Conservation (phyloP, 1,140 invertebrate genomes). For the Hylaeus volcanicus region DNA sequence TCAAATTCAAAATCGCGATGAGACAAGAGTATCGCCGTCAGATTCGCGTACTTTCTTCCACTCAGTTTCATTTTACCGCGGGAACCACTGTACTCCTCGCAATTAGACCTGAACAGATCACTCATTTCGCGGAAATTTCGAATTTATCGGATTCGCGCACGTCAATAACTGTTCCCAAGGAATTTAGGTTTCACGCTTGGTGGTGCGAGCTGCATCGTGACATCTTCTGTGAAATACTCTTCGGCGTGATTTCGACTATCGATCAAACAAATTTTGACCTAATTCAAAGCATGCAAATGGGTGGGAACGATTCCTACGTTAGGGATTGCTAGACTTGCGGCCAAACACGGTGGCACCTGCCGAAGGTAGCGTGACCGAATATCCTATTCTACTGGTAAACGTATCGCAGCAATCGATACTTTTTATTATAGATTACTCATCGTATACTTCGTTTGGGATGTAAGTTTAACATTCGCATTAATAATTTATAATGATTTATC, state of each 20-base stretch:
- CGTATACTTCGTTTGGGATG: too few relatives aligned
- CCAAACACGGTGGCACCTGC: too few relatives aligned
- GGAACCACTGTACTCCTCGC: background rate
- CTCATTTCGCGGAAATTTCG: slow-evolving; percentile 42
- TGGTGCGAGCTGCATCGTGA: slow-evolving; percentile 1
- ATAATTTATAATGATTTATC: too few relatives aligned
- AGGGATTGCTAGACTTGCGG: background rate
- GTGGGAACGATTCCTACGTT: background rate
- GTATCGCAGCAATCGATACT: too few relatives aligned
- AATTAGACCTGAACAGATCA: slow-evolving; percentile 9
- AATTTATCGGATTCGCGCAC: background rate
- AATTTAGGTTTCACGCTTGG: slow-evolving; percentile 14
- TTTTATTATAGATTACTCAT: too few relatives aligned
- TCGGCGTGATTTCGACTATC: slow-evolving; percentile 38
- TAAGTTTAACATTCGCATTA: too few relatives aligned
- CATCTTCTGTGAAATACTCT: background rate
- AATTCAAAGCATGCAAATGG: background rate
- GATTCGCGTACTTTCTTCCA: slow-evolving; percentile 32
- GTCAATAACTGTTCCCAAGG: background rate
- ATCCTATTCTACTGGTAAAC: too few relatives aligned
- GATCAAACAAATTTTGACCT: slow-evolving; percentile 54
- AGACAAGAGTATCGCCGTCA: background rate
- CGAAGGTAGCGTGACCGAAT: too few relatives aligned
- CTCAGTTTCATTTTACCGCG: background rate
- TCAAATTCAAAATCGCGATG: background rate